phyloP scores from a whole-genome alignment of 2,797 vertebrate species.

The Synanceia verrucosa region DNA sequence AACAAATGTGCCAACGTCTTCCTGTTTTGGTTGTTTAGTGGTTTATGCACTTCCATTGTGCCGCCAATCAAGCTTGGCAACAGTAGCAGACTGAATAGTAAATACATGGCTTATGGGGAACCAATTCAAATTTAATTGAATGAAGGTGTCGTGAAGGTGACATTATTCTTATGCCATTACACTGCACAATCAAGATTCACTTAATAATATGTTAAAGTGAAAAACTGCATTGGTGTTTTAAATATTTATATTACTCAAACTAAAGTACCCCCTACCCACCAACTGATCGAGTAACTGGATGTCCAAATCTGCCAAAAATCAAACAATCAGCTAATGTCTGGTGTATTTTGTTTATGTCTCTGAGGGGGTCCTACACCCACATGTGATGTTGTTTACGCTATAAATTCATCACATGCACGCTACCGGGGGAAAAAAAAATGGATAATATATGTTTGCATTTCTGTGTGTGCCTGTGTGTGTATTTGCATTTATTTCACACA shows the following conservation, averaged over 20 bases:
- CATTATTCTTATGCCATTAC: background rate
- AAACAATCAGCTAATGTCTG: constrained; percentile 7
- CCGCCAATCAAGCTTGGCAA: background rate
- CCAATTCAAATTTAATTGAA: background rate
- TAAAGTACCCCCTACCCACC: background rate
- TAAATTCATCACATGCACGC: constrained; percentile 64
- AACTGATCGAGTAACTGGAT: background rate
- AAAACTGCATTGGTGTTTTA: background rate
- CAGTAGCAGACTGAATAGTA: background rate
- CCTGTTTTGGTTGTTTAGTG: background rate
- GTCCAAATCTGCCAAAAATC: constrained; percentile 1
- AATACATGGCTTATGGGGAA: background rate
- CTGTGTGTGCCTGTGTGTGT: constrained; percentile 51
- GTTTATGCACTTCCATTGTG: background rate
- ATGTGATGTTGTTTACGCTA: constrained; percentile 37
- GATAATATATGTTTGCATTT: constrained; percentile 68
- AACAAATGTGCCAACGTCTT: background rate
- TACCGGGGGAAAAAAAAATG: constrained; percentile 66
- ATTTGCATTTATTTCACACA: constrained; percentile 82
- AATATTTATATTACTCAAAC: background rate
- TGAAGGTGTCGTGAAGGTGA: too few species aligned
- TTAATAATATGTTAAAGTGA: background rate
- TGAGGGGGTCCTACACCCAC: constrained; percentile 11
- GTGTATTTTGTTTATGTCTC: constrained; percentile 8
- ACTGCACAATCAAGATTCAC: background rate